Evolutionary conservation across 2,888 invertebrate species (phyloP), one percentile per base, ranked within the genome.

Genomic region (Dastarcus helophoroides): DNA sequence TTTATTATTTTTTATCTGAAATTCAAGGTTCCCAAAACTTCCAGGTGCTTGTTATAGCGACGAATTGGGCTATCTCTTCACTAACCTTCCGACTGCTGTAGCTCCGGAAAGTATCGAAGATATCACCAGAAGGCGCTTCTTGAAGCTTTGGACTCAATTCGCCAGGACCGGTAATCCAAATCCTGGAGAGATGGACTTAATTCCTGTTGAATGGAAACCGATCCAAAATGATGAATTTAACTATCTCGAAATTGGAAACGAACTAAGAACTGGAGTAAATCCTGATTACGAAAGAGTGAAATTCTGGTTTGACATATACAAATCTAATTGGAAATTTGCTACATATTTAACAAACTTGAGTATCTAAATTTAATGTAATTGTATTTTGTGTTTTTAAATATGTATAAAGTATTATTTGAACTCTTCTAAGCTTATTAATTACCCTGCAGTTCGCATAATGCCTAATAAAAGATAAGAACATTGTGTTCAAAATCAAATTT

Each of bases 111-210:
- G 48, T 22, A 30, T 35, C 4, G 54, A 56, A 33, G 54, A 54
- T 9, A 35, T 35, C 19, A 41, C 45, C 16, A 47, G 54, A 12
- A 41, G 49, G 25, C 42, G 48, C 34, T 48, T 55, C 31, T 46
- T 53, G 1, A 53, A 50, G 39, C 24, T 55, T 26, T 58, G 58
- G 58, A 50, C 56, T 2, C 54, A 53, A 39, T 58, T 58, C 39
- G 55, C 54, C 4, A 48, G 41, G 41, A 39, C 29, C 27, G 54
- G 54, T 4, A 42, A 51, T 29, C 55, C 55, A n/a, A 53, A 51
- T 9, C 47, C 50, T 2, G 37, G 46, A 10, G 9, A 16, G 6
- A 31, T 25, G 2, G 41, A 53, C 26, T 22, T 44, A 7, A 29
- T 54, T 4, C 39, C 44, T 12, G 46, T 52, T 2, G 29, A 35